A percentile compares a stretch with the other conserved stretches of the same genome.
Evolutionary conservation across 2,888 invertebrate species (phyloP).

Genomic region (Leptopilina myrica): DNA sequence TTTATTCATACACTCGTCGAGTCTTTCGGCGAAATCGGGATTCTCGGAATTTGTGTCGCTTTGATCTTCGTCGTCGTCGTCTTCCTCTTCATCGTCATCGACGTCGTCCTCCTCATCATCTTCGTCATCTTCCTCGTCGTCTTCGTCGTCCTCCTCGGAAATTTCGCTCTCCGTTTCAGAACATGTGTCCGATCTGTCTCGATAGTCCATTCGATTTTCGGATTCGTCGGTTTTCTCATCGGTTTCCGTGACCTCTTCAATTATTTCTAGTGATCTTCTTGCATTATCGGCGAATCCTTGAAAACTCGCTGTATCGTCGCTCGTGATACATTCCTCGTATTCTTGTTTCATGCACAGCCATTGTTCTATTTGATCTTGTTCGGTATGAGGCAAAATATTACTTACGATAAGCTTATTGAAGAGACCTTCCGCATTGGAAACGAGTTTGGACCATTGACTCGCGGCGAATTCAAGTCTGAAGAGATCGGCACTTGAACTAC

Average conservation of each 20-base stretch:
- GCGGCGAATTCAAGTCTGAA: conserved; percentile 91
- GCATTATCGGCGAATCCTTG: conserved; percentile 77
- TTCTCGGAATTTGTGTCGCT: conserved; percentile 79
- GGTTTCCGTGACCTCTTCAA: conserved; percentile 78
- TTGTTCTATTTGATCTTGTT: conserved; percentile 87
- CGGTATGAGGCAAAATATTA: conserved; percentile 83
- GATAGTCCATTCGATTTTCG: conserved; percentile 65
- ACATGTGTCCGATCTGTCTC: conserved; percentile 71
- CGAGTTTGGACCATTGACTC: conserved; percentile 88
- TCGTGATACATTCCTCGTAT: conserved; percentile 88
- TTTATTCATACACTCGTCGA: conserved; percentile 85
- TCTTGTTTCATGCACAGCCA: conserved; percentile 92
- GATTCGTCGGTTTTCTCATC: conserved; percentile 74
- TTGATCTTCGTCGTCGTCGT: conserved; percentile 77
- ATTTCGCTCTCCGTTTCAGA: conserved; percentile 76
- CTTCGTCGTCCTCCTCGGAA: conserved; percentile 76
- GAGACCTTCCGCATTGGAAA: conserved; percentile 90
- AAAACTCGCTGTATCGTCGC: conserved; percentile 76
- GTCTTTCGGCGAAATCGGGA: conserved; percentile 84
- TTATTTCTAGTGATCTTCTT: conserved; percentile 78
- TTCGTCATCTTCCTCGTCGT: conserved; percentile 78
- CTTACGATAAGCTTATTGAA: conserved; percentile 86
- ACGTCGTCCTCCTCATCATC: conserved; percentile 82
- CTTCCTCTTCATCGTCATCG: conserved; percentile 83
- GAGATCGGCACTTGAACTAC: conserved; percentile 75